A percentile compares a stretch with the other conserved stretches of the same genome.
Evolutionary conservation across 2,888 invertebrate species (phyloP).

Genomic region (Iphiclides podalirius): DNA sequence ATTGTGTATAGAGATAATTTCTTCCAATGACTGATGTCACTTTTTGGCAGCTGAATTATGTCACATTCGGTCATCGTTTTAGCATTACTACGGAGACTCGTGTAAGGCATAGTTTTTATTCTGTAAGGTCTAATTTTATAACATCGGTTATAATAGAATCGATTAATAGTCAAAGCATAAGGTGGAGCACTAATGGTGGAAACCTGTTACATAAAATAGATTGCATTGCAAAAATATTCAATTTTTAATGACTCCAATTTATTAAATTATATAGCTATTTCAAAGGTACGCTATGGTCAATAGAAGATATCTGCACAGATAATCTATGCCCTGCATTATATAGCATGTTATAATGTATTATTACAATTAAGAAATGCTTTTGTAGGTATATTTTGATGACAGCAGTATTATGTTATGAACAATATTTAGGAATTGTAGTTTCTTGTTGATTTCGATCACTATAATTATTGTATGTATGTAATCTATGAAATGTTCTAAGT

Average conservation of each 20-base stretch:
- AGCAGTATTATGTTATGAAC: conserved; percentile 23
- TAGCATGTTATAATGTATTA: neutral
- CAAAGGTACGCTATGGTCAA: neutral
- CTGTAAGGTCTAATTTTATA: too few species aligned
- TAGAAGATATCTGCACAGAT: neutral
- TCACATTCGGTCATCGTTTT: neutral
- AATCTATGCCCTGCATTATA: neutral
- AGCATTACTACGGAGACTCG: neutral
- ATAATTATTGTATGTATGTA: conserved; percentile 6
- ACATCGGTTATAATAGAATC: too few species aligned
- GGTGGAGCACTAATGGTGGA: too few species aligned
- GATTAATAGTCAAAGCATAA: too few species aligned
- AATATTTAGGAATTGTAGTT: conserved; percentile 12
- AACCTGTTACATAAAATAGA: too few species aligned
- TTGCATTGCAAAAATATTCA: too few species aligned
- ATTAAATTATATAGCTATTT: neutral
- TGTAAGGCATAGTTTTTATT: neutral
- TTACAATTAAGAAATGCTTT: conserved; percentile 4
- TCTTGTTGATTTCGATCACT: conserved; percentile 9
- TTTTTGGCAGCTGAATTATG: conserved; percentile 1
- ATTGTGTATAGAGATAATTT: conserved; percentile 7
- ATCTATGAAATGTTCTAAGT: neutral
- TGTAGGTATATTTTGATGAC: conserved; percentile 13
- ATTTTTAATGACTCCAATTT: too few species aligned
- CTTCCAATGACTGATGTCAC: conserved; percentile 2